Base-by-base conservation (phyloP, 2,888 invertebrate genomes). In the Diploptera punctata region DNA sequence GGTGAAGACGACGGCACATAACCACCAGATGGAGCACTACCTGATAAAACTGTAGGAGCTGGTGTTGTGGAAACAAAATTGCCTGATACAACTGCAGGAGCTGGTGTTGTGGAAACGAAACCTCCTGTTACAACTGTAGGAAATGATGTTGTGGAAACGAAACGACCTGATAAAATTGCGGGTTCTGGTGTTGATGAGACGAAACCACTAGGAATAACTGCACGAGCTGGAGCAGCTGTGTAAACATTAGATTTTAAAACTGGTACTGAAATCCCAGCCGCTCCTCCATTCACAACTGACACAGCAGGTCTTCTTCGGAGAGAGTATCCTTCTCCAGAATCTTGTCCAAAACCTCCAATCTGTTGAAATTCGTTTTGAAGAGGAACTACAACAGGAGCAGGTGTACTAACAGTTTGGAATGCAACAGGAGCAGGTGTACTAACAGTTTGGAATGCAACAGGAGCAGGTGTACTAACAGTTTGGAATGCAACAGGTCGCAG, bases 181-280 rank as follows among this genome's bases (percentile, higher is more conserved):
- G 54, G 26, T 9, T 0, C 26, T 57, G 29, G 29, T 13, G 57
- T 29, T 13, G 57, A 29, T n/a, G 29, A 29, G n/a, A 57, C 29
- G n/a, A n/a, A 3, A 5, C 57, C 57, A 29, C 57, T 33, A 33
- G 24, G 16, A 1, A 24, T 16, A 2, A 54, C 54, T 26, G 5
- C 13, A 21, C 21, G 54, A 13, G 26, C 19, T 4, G 54, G 54
- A 54, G 54, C 24, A 21, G 54, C 7, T 7, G 54, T n/a, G n/a
- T n/a, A 54, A 1, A 54, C 54, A 54, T n/a, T n/a, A n/a, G n/a
- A n/a, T n/a, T n/a, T n/a, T 10, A 33, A 7, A 5, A 33, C 33
- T 33, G 29, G 44, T 16, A 57, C 57, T 29, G 57, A 29, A 16
- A 21, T n/a, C 13, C 65, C 65, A 44, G 65, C 47, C n/a, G 65